A percentile compares a stretch with the other conserved stretches of the same genome.
These are phyloP conservation scores for Sebastes flavidus DNA, from an alignment of 2,797 vertebrate genomes.

Conservation along the genomic window DNA sequence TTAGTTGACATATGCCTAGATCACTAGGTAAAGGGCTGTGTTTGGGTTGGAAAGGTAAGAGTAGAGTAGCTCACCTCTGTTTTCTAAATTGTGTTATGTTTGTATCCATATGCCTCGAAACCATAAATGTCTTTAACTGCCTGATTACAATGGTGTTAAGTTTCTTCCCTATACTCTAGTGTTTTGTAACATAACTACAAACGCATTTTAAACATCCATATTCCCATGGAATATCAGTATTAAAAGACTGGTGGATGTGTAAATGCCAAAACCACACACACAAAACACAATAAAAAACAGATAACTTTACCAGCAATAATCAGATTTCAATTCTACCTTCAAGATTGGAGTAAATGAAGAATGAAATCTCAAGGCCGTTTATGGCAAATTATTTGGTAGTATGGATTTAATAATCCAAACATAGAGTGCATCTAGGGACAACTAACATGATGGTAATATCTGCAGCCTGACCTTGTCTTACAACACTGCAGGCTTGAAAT, in stretches of 20 bases:
- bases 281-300: not conserved
- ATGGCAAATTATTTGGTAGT: not conserved
- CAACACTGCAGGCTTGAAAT: constrained; percentile 29
- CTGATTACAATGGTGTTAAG: not conserved
- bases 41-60: not conserved
- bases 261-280: not conserved
- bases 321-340: not conserved
- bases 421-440: not conserved
- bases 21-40: no score
- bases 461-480: constrained; percentile 19
- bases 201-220: not conserved
- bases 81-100: not conserved
- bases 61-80: not conserved
- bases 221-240: not conserved
- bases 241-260: not conserved
- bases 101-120: not conserved
- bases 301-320: not conserved
- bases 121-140: not conserved
- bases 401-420: not conserved
- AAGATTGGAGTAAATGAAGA: not conserved
- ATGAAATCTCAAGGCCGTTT: not conserved
- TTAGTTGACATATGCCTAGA: not conserved
- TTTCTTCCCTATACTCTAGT: not conserved
- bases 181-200: not conserved
- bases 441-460: constrained; percentile 2